A percentile compares a stretch with the other conserved stretches of the same genome.
These are phyloP conservation scores for Drosophila emarginata DNA, from an alignment of 2,888 invertebrate species.

Conservation along the genomic window DNA sequence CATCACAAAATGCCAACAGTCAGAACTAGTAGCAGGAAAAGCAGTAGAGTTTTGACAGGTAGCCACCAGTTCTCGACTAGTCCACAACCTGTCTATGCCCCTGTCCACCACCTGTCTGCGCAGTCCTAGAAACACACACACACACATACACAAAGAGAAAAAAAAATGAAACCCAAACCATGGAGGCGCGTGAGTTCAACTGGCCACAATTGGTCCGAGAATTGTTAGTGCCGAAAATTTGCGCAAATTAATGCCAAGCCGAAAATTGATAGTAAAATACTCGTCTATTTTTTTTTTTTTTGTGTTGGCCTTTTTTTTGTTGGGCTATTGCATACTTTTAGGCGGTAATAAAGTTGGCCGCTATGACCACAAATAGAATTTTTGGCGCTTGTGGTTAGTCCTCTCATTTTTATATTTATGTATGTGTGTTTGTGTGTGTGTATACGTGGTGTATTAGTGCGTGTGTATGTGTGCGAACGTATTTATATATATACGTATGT, in stretches of 20 bases:
- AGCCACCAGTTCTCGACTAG: slow-evolving; percentile 5
- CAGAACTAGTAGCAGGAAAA: not conserved
- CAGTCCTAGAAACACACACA: not conserved
- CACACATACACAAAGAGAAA: slow-evolving; percentile 7
- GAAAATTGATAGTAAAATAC: slow-evolving; percentile 65
- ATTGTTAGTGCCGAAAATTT: slow-evolving; percentile 63
- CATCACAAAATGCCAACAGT: slow-evolving; percentile 15
- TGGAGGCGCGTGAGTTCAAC: slow-evolving; percentile 43
- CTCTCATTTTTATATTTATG: slow-evolving; percentile 19
- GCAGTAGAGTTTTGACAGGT: slow-evolving; percentile 57
- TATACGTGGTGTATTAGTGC: slow-evolving; percentile 17
- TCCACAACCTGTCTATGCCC: slow-evolving; percentile 7
- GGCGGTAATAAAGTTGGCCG: slow-evolving; percentile 65
- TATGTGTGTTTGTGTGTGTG: slow-evolving; percentile 22
- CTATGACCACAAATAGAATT: slow-evolving; percentile 69
- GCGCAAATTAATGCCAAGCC: slow-evolving; percentile 60
- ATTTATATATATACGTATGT: too few species aligned
- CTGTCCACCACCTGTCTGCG: slow-evolving; percentile 14
- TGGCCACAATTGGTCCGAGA: slow-evolving; percentile 60
- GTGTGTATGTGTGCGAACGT: slow-evolving; percentile 3
- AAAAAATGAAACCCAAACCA: slow-evolving; percentile 36
- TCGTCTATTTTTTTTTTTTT: slow-evolving; percentile 8
- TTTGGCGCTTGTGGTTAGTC: slow-evolving; percentile 60
- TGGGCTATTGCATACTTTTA: slow-evolving; percentile 43
- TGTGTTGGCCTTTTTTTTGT: slow-evolving; percentile 17